phyloP scores from a whole-genome alignment of 1,140 invertebrate species.

The Radopholus similis region DNA sequence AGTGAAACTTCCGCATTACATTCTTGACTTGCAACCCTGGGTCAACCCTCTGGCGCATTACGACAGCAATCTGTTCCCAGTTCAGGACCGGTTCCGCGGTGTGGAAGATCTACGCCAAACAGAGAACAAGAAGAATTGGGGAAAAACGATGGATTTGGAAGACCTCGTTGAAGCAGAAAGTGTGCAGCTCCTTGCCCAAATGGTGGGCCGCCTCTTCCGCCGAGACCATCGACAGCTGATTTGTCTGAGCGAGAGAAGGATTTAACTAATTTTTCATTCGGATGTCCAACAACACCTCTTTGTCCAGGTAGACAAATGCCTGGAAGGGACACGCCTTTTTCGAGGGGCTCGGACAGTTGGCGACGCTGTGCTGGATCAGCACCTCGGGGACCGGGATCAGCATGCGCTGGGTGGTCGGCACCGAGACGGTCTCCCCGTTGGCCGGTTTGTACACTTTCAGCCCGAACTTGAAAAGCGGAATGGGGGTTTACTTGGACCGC shows the following conservation, averaged over 20 bases:
- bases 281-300: conserved; percentile 22
- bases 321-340: conserved; percentile 48
- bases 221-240: conserved; percentile 33
- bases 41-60: conserved; percentile 27
- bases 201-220: conserved; percentile 27
- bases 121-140: too few relatives aligned
- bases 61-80: conserved; percentile 37
- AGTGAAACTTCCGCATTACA: conserved; percentile 13
- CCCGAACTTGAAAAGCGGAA: conserved; percentile 43
- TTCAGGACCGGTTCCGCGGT: conserved; percentile 17
- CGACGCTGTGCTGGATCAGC: conserved; percentile 28
- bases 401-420: conserved; percentile 20
- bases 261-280: neutral
- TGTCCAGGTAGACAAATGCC: conserved; percentile 40
- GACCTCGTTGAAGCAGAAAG: conserved; percentile 42
- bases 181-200: conserved; percentile 36
- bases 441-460: conserved; percentile 54
- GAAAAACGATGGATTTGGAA: too few relatives aligned
- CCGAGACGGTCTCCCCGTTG: conserved; percentile 50
- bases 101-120: neutral
- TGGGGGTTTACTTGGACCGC: neutral
- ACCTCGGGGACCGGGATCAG: conserved; percentile 37
- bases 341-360: conserved; percentile 28
- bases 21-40: conserved; percentile 45
- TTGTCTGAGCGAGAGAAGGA: conserved; percentile 23